These are phyloP conservation scores for Tetropium fuscum DNA, from an alignment of 2,888 invertebrate genomes.

Conservation along the genomic window DNA sequence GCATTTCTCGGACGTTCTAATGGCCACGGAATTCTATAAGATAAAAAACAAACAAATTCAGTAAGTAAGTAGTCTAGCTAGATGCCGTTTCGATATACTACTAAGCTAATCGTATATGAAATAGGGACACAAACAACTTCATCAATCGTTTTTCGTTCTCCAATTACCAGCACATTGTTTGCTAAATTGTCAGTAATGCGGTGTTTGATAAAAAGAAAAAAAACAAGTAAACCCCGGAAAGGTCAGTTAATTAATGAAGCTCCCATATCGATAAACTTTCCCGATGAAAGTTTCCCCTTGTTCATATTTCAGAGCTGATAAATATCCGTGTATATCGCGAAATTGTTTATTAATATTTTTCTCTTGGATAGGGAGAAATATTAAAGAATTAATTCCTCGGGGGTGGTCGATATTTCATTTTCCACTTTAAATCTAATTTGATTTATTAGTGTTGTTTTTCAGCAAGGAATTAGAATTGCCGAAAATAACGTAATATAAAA, in stretches of 20 bases:
- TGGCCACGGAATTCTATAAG: not conserved
- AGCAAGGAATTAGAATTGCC: not conserved
- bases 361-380: conserved; percentile 2
- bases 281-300: not conserved
- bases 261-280: conserved; percentile 9
- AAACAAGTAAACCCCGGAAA: not conserved
- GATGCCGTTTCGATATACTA: not conserved
- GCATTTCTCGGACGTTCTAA: too few species aligned
- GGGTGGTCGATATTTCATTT: conserved; percentile 3
- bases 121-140: not conserved
- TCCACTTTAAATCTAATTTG: conserved; percentile 14
- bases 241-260: conserved; percentile 5
- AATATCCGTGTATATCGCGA: conserved; percentile 4
- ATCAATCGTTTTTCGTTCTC: not conserved
- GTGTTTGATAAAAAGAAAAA: not conserved
- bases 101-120: not conserved
- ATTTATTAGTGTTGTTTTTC: conserved; percentile 19
- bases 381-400: conserved; percentile 12
- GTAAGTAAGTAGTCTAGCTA: not conserved
- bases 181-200: not conserved
- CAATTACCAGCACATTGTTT: not conserved
- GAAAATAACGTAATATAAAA: conserved; percentile 6
- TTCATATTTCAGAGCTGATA: not conserved
- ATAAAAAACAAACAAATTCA: conserved; percentile 13
- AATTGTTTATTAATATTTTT: conserved; percentile 24